Evolutionary conservation across 2,113 vertebrate genomes (phyloP).

Genomic region (Phalacrocorax brasilianus): DNA sequence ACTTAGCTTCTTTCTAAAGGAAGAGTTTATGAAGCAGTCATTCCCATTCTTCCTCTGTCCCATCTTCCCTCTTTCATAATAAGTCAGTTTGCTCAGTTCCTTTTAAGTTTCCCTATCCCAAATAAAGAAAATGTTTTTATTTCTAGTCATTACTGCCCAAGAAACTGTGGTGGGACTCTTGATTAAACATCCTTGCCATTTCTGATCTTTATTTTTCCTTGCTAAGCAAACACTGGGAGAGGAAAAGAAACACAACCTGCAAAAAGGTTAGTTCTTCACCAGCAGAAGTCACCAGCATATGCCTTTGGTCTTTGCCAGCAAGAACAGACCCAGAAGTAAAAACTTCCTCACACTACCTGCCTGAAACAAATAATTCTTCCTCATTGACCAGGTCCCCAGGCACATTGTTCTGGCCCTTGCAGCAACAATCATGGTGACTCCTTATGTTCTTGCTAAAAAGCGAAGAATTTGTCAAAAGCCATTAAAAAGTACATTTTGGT

Average conservation of each 20-base stretch:
- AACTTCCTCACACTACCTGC: not conserved
- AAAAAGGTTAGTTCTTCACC: not conserved
- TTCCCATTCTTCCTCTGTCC: not conserved
- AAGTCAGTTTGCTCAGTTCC: not conserved
- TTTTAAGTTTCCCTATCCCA: not conserved
- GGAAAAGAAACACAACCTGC: accelerated
- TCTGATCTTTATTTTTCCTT: not conserved
- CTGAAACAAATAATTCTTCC: not conserved
- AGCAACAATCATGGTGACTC: not conserved
- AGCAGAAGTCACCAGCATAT: not conserved
- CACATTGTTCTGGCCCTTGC: not conserved
- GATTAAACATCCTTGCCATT: not conserved
- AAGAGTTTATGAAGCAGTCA: not conserved
- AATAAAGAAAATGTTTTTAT: not conserved
- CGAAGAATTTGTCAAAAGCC: not conserved
- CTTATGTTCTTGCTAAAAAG: not conserved
- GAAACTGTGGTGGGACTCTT: not conserved
- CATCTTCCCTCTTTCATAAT: not conserved
- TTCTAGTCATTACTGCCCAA: not conserved
- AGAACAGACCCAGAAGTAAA: not conserved
- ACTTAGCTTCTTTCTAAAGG: not conserved
- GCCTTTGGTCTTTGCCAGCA: not conserved
- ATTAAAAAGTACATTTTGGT: not conserved
- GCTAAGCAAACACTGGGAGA: not conserved
- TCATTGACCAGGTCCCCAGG: not conserved